phyloP scores from a whole-genome alignment of 2,113 vertebrate genomes.

The Choloepus hoffmanni region DNA sequence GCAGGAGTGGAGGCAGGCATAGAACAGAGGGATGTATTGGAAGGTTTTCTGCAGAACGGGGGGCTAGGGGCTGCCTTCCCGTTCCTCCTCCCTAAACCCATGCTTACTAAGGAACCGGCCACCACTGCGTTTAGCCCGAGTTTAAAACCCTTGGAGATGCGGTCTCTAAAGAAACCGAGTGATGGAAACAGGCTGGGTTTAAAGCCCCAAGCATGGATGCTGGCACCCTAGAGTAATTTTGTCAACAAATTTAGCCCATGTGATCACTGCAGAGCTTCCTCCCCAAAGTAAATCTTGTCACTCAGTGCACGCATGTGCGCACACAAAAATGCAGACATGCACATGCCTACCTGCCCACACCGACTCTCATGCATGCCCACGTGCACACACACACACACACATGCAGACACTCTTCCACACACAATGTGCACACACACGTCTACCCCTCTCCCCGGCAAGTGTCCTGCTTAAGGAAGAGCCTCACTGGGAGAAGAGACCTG shows the following conservation, averaged over 20 bases:
- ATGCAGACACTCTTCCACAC: neutral
- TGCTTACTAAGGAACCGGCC: neutral
- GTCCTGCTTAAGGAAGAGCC: neutral
- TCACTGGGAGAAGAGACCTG: neutral
- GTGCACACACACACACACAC: too few species aligned
- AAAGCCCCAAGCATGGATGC: neutral
- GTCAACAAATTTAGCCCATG: neutral
- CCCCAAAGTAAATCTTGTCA: neutral
- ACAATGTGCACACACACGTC: neutral
- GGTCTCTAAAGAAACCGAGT: neutral
- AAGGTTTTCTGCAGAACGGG: neutral
- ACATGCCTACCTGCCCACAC: too few species aligned
- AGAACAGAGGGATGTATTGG: neutral
- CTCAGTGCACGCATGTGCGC: fast-evolving
- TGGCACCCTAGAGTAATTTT: neutral
- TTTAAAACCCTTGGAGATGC: neutral
- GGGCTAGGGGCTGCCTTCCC: neutral
- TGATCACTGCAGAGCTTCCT: neutral
- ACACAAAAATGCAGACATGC: too few species aligned
- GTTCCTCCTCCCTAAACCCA: neutral
- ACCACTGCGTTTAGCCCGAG: neutral
- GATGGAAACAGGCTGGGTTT: neutral
- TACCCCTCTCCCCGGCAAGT: too few species aligned
- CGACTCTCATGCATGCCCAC: too few species aligned
- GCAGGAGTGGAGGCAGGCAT: neutral